Percentiles rank a stretch among this genome's conserved stretches.
These are phyloP conservation scores for Chitala chitala DNA, from an alignment of 2,113 vertebrate genomes.

Conservation along the genomic window DNA sequence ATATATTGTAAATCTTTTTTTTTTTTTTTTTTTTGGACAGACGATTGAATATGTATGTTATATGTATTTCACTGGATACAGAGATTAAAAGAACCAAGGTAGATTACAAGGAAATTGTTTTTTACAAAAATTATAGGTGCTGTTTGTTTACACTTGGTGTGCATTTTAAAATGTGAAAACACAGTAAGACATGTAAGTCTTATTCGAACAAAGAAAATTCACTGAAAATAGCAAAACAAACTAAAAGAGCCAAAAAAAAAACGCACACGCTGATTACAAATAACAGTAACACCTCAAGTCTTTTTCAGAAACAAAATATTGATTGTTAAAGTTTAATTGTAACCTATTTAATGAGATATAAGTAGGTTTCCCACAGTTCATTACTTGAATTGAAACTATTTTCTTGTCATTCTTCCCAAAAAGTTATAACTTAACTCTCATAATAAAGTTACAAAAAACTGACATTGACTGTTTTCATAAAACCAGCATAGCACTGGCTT, in stretches of 20 bases:
- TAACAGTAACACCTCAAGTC: not conserved
- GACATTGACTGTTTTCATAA: not conserved
- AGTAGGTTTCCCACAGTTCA: not conserved
- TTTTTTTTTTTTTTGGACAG: no score
- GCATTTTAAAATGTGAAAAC: not conserved
- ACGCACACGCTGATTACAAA: not conserved
- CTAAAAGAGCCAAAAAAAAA: not conserved
- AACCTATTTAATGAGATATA: not conserved
- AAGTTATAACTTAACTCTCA: not conserved
- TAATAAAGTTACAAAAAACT: not conserved
- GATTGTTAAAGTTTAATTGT: not conserved
- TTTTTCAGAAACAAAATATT: slow-evolving; percentile 1
- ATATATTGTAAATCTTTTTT: no score
- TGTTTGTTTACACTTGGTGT: not conserved
- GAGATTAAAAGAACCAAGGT: no score
- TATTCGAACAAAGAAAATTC: no score
- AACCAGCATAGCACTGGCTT: not conserved
- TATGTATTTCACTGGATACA: no score
- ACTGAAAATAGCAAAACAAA: not conserved
- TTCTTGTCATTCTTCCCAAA: not conserved
- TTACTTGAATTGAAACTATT: not conserved
- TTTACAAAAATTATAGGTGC: no score
- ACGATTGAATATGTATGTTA: no score
- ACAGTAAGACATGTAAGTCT: no score
- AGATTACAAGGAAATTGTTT: no score